Conservation (phyloP, 1,140 invertebrate species). For the Asbolus verrucosus region DNA sequence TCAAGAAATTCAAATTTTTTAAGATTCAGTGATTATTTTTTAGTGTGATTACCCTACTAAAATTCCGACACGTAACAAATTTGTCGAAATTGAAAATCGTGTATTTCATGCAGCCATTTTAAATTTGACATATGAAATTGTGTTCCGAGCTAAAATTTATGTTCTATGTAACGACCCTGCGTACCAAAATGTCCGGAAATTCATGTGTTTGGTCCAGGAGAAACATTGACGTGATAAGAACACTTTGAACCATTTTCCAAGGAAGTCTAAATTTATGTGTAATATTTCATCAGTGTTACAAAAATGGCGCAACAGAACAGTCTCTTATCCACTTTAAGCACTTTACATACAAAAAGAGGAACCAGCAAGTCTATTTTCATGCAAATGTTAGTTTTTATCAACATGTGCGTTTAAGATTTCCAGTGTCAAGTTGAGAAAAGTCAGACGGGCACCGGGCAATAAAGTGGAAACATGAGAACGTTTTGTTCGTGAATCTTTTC, state of each 20-base stretch:
- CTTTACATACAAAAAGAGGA: slow-evolving; percentile 35
- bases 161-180: no score
- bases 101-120: no score
- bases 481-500: slow-evolving; percentile 41
- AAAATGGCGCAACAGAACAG: slow-evolving; percentile 22
- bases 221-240: background rate
- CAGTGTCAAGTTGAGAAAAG: slow-evolving; percentile 25
- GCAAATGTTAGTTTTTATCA: slow-evolving; percentile 29
- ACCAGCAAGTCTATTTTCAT: slow-evolving; percentile 26
- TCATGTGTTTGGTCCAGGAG: no score
- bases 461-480: slow-evolving; percentile 39
- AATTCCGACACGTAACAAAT: no score
- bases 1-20: no score
- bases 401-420: slow-evolving; percentile 33
- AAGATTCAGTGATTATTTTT: no score
- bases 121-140: no score
- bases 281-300: slow-evolving; percentile 6
- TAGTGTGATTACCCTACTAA: no score
- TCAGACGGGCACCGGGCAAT: slow-evolving; percentile 32
- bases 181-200: no score
- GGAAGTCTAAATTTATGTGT: slow-evolving; percentile 12
- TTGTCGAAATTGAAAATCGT: no score
- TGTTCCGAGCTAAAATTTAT: no score
- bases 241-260: background rate
- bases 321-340: slow-evolving; percentile 36